These are phyloP conservation scores for Cephalotes varians DNA, from an alignment of 2,888 invertebrate genomes.

Conservation along the genomic window DNA sequence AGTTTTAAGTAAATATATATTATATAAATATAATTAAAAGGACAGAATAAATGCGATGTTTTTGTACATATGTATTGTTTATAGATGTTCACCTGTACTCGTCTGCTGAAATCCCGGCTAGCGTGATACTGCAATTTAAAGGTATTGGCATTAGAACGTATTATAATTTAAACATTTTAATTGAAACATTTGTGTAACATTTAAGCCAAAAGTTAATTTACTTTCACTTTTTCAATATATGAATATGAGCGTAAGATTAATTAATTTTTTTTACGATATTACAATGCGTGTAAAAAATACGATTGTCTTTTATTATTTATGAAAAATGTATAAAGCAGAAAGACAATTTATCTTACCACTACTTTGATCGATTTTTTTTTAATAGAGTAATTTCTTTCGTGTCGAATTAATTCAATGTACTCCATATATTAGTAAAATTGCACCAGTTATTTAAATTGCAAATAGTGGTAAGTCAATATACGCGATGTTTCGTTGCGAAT, in stretches of 20 bases:
- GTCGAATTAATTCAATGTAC: not conserved
- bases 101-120: not conserved
- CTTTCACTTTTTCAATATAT: not conserved
- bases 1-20: constrained; percentile 77
- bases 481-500: not conserved
- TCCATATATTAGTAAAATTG: not conserved
- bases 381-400: not conserved
- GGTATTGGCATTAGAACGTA: not conserved
- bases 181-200: not conserved
- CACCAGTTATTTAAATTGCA: constrained; percentile 21
- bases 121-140: constrained; percentile 9
- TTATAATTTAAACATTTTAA: not conserved
- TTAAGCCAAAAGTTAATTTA: not conserved
- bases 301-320: not conserved
- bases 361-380: not conserved
- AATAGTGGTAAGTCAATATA: constrained; percentile 1
- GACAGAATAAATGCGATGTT: constrained; percentile 77
- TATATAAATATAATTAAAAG: constrained; percentile 80
- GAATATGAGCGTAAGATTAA: not conserved
- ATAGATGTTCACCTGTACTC: constrained; percentile 38
- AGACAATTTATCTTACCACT: not conserved
- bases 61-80: constrained; percentile 57
- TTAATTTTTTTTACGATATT: not conserved
- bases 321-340: not conserved
- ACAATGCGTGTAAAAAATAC: not conserved